These are phyloP conservation scores for Piaya cayana DNA, from an alignment of 2,113 vertebrate species.

Conservation along the genomic window DNA sequence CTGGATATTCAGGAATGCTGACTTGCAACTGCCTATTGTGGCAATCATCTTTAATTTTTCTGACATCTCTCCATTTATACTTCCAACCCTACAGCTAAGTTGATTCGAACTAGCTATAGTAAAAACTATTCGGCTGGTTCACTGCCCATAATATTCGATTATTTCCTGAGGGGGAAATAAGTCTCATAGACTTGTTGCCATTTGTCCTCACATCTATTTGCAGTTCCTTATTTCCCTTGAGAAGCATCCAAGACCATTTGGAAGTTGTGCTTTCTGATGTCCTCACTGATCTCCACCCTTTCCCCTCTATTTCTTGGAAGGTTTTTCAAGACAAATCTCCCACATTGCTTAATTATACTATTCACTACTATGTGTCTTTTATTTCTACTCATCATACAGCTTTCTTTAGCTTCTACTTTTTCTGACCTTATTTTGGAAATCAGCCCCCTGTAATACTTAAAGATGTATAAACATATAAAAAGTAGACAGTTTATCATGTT, in stretches of 20 bases:
- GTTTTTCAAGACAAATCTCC: background rate
- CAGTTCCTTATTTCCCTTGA: conserved; percentile 56
- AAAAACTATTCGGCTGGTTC: background rate
- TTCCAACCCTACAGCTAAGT: background rate
- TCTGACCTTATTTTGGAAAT: background rate
- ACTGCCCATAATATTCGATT: background rate
- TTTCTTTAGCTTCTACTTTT: background rate
- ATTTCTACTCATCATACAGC: background rate
- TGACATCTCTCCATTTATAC: background rate
- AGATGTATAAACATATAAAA: background rate
- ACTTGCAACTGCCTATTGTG: background rate
- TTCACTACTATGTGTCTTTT: background rate
- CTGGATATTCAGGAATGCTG: background rate
- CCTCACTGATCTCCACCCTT: background rate
- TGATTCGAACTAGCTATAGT: background rate
- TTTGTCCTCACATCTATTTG: conserved; percentile 59
- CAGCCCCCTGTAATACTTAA: background rate
- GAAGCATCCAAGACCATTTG: conserved; percentile 38
- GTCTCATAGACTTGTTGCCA: background rate
- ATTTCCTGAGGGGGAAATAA: background rate
- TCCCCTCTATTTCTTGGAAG: conserved; percentile 10
- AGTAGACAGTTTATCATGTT: background rate
- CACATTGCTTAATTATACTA: background rate
- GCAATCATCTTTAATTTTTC: background rate
- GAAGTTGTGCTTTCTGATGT: conserved; percentile 12